Conservation (phyloP, 2,113 vertebrate species). For the Cheilinus undulatus region DNA sequence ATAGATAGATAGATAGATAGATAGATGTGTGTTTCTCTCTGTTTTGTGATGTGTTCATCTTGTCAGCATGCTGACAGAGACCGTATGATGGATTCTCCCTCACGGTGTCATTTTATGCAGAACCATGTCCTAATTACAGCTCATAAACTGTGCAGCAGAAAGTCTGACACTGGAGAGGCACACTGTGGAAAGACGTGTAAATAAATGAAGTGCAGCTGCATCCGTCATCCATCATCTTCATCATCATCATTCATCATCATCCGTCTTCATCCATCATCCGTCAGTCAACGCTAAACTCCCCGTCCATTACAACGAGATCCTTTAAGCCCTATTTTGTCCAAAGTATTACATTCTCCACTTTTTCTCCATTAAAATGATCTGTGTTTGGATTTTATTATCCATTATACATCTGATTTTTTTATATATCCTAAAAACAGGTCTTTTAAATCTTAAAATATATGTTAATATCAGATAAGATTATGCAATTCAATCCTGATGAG, state of each 20-base stretch:
- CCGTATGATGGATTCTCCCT: constrained; percentile 52
- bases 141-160: constrained; percentile 43
- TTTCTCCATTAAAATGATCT: constrained; percentile 8
- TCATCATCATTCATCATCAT: constrained; percentile 12
- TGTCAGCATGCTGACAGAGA: constrained; percentile 53
- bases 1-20: neutral
- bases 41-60: constrained; percentile 23
- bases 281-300: constrained; percentile 23
- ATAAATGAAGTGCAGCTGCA: constrained; percentile 33
- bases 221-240: constrained; percentile 41
- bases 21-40: constrained; percentile 4
- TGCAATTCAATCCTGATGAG: too few relatives aligned
- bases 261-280: constrained; percentile 37
- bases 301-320: neutral
- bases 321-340: constrained; percentile 7
- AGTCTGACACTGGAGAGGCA: constrained; percentile 23
- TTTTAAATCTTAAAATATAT: too few relatives aligned
- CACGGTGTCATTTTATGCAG: constrained; percentile 59
- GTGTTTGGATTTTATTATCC: too few relatives aligned
- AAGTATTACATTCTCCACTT: neutral
- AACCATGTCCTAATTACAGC: constrained; percentile 63
- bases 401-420: too few relatives aligned
- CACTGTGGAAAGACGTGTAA: constrained; percentile 28
- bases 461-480: too few relatives aligned
- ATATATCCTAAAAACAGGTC: too few relatives aligned